A percentile compares a stretch with the other conserved stretches of the same genome.
Evolutionary conservation across 2,113 vertebrate genomes (phyloP).

Genomic region (Mastomys natalensis): DNA sequence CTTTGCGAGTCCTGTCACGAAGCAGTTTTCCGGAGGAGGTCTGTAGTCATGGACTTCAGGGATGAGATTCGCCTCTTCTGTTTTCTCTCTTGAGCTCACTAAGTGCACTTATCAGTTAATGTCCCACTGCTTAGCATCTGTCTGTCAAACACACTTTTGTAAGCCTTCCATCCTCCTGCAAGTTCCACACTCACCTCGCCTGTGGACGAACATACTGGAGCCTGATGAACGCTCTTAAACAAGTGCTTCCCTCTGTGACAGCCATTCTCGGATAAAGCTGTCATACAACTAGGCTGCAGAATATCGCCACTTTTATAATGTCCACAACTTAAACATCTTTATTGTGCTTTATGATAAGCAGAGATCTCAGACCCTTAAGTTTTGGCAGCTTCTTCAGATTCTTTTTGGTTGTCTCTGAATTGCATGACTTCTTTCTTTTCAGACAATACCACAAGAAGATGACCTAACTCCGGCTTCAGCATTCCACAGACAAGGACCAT

Average conservation of each 20-base stretch:
- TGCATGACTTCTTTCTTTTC: neutral
- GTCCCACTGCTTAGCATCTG: neutral
- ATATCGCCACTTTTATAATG: neutral
- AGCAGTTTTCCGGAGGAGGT: neutral
- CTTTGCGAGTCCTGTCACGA: conserved; percentile 18
- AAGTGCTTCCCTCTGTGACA: neutral
- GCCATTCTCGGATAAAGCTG: neutral
- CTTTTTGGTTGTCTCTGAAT: conserved; percentile 12
- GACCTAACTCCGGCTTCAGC: neutral
- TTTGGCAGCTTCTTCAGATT: neutral
- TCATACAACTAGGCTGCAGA: neutral
- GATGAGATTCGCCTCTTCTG: neutral
- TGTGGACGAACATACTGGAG: neutral
- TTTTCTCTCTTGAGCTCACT: neutral
- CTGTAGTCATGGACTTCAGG: neutral
- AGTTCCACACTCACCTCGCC: neutral
- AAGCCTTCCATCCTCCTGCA: neutral
- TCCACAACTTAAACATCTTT: neutral
- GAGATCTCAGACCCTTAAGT: neutral
- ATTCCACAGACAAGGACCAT: neutral
- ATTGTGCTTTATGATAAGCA: conserved; percentile 1
- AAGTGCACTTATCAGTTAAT: neutral
- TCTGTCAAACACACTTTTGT: neutral
- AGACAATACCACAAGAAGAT: neutral
- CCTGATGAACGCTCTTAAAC: neutral